Base-by-base conservation (phyloP, 2,797 vertebrate genomes). In the Sebastes cheni region DNA sequence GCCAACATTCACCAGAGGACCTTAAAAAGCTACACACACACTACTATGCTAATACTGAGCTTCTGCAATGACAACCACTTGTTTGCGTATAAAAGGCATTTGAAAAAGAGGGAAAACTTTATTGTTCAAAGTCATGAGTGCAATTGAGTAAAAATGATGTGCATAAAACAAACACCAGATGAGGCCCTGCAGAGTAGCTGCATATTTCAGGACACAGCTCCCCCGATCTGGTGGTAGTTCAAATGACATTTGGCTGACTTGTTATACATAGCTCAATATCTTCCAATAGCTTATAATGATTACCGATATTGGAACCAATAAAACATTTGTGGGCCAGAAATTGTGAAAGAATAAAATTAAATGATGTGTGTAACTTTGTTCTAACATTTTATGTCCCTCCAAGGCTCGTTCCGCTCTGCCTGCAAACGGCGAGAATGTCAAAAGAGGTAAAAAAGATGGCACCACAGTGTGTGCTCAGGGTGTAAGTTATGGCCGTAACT, bases 401-500 rank as follows among this genome's bases (percentile, higher is more conserved):
- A 89, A 91, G 92, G 88, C 89, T 89, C 84, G 27, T 91, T 92
- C 68, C 11, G 65, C 81, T 76, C 76, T 67, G 88, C 87, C 87
- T 84, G 83, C 90, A 92, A 94, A 91, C 12, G 73, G 85, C 23
- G 74, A 88, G 91, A 88, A 92, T 92, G 91, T 93, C 90, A 92
- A 69, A 92, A 93, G 90, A 90, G 83, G 83, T 84, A 90, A 92
- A 91, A 94, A 91, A 92, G 89, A 95, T 92, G 87, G 87, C 86
- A 88, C 91, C 81, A 12, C 87, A 76, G 92, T 93, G 93, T 94
- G 92, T 94, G 93, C 91, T 93, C 93, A 92, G 92, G 83, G 89
- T 82, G 88, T 94, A 95, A 95, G 92, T 95, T 95, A 95, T 95
- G 93, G 88, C 92, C 34, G 80, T 90, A 94, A 94, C 92, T 95